Evolutionary conservation across 2,888 invertebrate species (phyloP).

Genomic region (Agrochola lychnidis): DNA sequence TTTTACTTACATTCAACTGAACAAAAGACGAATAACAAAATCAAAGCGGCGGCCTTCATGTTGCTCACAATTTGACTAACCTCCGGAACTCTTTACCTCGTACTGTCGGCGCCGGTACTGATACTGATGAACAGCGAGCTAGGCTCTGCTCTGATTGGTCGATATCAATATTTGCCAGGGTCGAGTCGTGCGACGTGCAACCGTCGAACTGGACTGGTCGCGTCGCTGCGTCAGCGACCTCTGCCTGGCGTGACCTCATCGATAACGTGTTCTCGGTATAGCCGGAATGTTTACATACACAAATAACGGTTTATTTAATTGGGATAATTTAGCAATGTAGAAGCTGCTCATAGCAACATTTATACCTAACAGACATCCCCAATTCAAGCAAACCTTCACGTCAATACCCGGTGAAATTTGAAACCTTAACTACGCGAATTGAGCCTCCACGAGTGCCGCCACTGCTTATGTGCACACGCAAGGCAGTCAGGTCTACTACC

Average conservation of each 20-base stretch:
- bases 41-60: conserved; percentile 79
- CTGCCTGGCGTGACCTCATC: conserved; percentile 78
- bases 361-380: background rate
- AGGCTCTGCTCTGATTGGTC: conserved; percentile 55
- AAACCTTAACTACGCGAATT: background rate
- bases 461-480: conserved; percentile 15
- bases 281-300: conserved; percentile 64
- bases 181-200: conserved; percentile 63
- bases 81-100: conserved; percentile 45
- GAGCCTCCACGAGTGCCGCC: background rate
- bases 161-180: conserved; percentile 70
- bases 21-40: conserved; percentile 79
- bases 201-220: conserved; percentile 48
- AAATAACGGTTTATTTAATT: conserved; percentile 19
- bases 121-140: conserved; percentile 33
- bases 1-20: conserved; percentile 75
- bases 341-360: background rate
- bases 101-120: conserved; percentile 39
- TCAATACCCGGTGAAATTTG: background rate
- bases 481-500: conserved; percentile 9
- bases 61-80: conserved; percentile 64
- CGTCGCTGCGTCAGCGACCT: conserved; percentile 74
- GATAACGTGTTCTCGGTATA: conserved; percentile 77
- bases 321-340: background rate
- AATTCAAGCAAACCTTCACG: background rate